phyloP scores from a whole-genome alignment of 35 echinoderm and acorn worm species.

The Nesometra sesokonis region DNA sequence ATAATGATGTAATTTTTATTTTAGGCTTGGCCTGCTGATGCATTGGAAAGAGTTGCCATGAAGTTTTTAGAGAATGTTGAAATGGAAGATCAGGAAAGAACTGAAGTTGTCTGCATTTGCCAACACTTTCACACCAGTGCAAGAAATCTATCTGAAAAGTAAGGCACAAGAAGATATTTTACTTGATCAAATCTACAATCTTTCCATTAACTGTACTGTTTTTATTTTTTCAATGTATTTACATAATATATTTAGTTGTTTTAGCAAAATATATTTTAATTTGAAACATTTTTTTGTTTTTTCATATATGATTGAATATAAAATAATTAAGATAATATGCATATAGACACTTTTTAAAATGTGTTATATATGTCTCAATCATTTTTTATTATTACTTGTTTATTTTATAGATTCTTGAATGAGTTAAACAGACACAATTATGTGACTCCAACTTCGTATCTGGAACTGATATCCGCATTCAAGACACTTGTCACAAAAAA shows the following conservation, averaged over 20 bases:
- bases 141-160: conserved; percentile 74
- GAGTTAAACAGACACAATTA: conserved; percentile 87
- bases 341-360: not conserved
- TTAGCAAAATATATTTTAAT: no score
- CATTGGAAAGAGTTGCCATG: conserved; percentile 79
- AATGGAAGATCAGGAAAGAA: conserved; percentile 90
- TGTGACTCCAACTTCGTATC: conserved; percentile 94
- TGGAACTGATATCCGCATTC: conserved; percentile 92
- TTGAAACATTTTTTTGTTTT: no score
- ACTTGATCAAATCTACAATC: no score
- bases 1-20: no score
- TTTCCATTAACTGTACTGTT: no score
- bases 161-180: no score
- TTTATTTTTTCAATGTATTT: no score
- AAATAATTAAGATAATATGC: no score
- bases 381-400: no score
- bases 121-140: conserved; percentile 93
- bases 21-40: conserved; percentile 98
- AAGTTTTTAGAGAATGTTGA: conserved; percentile 94
- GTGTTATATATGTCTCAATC: no score
- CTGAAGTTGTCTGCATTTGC: conserved; percentile 78
- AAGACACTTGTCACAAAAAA: conserved; percentile 91
- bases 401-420: conserved; percentile 43
- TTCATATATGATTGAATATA: no score
- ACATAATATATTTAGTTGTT: no score